Evolutionary conservation across 2,888 invertebrate species (phyloP), one percentile per base, ranked within the genome.

Genomic region (Yponomeuta malinellus): DNA sequence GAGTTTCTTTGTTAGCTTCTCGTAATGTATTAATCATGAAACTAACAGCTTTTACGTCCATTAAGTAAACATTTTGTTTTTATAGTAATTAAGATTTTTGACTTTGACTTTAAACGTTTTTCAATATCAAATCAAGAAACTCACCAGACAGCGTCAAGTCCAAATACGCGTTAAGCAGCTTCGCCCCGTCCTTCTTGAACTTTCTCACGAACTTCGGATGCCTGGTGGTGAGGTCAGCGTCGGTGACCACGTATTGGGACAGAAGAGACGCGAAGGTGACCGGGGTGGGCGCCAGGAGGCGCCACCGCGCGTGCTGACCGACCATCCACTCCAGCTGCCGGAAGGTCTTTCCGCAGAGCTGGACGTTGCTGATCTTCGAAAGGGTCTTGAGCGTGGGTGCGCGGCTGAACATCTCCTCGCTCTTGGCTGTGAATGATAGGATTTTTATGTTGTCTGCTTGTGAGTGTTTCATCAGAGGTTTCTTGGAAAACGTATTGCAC

Each of bases 271-370:
- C 91, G 71, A 88, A 91, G 5, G 89, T 84, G 43, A 85, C 91
- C 0, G 91, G 87, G 0, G 91, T 92, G 1, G 92, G 91, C 0
- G 88, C 78, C 68, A 91, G 74, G 23, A 91, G 77, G 79, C 89
- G 77, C 91, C 92, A 92, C 0, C 85, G 77, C 0, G 86, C 87
- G 65, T 92, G 90, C 75, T 90, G 89, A 6, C 90, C 91, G 0
- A 92, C 89, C 91, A 89, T 90, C 90, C 90, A 91, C 72, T 92
- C 92, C 9, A 92, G 74, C 75, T 91, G 90, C 15, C 88, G 77
- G 79, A 92, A 91, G 0, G 88, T 90, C 74, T 86, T 88, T 5
- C 89, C 89, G 64, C 89, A 88, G 0, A 92, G 77, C 8, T 88
- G 84, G 10, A 90, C 84, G 0, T 86, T 87, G 52, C 89, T 88